Conservation (phyloP, 2,888 invertebrate genomes). For the Spodoptera exigua region DNA sequence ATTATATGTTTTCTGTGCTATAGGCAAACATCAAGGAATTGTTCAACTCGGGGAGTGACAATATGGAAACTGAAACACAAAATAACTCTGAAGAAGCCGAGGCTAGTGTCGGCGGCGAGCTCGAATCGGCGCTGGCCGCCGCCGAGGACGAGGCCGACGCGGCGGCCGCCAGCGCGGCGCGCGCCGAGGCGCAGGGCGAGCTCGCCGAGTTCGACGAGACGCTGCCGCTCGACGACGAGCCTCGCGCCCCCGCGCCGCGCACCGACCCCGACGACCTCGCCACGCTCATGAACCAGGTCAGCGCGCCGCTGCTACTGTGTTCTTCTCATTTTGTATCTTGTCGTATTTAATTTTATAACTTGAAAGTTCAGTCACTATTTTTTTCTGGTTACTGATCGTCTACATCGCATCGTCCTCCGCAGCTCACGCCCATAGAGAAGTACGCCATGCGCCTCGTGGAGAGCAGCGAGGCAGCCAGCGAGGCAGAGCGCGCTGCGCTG, state of each 20-base stretch:
- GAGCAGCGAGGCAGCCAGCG: conserved; percentile 94
- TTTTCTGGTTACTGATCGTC: no score
- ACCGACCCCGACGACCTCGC: conserved; percentile 65
- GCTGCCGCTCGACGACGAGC: conserved; percentile 95
- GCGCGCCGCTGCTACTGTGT: neutral
- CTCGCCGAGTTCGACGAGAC: conserved; percentile 98
- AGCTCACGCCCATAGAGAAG: conserved; percentile 98
- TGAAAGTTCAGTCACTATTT: no score
- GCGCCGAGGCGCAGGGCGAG: conserved; percentile 96
- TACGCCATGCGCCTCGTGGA: conserved; percentile 98
- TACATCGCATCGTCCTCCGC: conserved; percentile 50
- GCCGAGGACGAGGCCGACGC: conserved; percentile 99
- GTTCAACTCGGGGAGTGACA: conserved; percentile 93
- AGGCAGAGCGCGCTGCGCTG: conserved; percentile 96
- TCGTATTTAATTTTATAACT: no score
- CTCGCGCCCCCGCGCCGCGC: conserved; percentile 65
- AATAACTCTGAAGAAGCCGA: conserved; percentile 77
- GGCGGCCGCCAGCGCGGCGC: conserved; percentile 95
- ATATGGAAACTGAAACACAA: conserved; percentile 89
- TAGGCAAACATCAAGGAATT: conserved; percentile 97
- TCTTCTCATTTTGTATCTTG: no score
- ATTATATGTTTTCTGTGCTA: conserved; percentile 76
- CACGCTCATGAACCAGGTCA: conserved; percentile 76
- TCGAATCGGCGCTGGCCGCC: conserved; percentile 95
- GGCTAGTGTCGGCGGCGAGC: conserved; percentile 89